These are phyloP conservation scores for Chrysolina haemoptera DNA, from an alignment of 2,888 invertebrate genomes.

Conservation along the genomic window DNA sequence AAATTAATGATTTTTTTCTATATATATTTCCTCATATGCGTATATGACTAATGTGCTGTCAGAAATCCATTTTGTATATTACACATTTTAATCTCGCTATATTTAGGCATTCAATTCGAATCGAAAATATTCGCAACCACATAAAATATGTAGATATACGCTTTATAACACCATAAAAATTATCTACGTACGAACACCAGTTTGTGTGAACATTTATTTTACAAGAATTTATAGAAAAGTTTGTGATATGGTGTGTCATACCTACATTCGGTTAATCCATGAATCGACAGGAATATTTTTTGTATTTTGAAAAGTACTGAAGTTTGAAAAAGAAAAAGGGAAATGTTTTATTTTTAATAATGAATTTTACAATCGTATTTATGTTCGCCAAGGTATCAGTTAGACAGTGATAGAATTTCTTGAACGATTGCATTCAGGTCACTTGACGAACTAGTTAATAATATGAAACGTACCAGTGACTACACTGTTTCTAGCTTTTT, in stretches of 20 bases:
- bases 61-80: background rate
- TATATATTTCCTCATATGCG: too few relatives aligned
- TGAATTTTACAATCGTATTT: background rate
- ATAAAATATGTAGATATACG: background rate
- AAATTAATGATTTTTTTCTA: too few relatives aligned
- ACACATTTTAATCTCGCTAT: background rate
- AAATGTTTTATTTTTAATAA: background rate
- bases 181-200: background rate
- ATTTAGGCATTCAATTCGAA: background rate
- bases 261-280: background rate
- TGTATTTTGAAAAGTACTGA: background rate
- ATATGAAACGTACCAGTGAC: too few relatives aligned
- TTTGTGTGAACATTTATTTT: background rate
- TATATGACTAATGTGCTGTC: too few relatives aligned
- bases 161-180: constrained; percentile 15
- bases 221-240: background rate
- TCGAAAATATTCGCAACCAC: background rate
- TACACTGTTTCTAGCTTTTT: too few relatives aligned
- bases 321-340: background rate
- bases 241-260: background rate
- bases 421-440: too few relatives aligned
- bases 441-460: too few relatives aligned
- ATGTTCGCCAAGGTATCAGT: too few relatives aligned
- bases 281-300: background rate
- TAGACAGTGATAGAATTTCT: too few relatives aligned